Evolutionary conservation across 2,797 vertebrate species (phyloP), one percentile per base, ranked within the genome.

Genomic region (Onychomys arenicola): DNA sequence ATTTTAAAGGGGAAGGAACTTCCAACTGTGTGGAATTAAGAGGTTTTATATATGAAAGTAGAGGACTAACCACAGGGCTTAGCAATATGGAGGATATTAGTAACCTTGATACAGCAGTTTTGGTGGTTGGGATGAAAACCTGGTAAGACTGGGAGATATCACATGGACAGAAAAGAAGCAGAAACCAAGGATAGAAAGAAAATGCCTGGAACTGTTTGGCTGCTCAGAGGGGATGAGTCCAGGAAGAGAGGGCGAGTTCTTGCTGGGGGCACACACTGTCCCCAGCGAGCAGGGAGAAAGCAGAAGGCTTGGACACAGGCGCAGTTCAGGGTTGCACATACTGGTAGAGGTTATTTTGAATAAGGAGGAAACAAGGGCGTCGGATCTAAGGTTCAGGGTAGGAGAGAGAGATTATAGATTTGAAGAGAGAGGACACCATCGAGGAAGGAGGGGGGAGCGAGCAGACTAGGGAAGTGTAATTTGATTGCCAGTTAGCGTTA

Each of bases 401-500:
- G 6, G 49, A 82, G 32, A 84, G 71, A 67, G 91, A 73, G 32
- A 63, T 25, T 5, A 82, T 77, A 84, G 76, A 92, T 76, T 85
- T 43, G 19, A 67, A 46, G n/a, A 92, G 52, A 88, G 27, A 86
- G 83, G 52, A 57, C 34, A 29, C 89, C 32, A 0, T 59, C 29
- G 40, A 37, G n/a, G 75, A 92, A 83, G 17, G 49, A 2, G 19
- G 16, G 29, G 88, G 85, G 88, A n/a, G 40, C 37, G 71, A 91
- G 84, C 32, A 89, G 61, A 69, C 3, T 17, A 55, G 52, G 55
- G 83, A 93, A 92, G 92, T 91, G 9, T 61, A 80, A 91, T 81
- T 89, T 95, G 93, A 89, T 96, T 93, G 94, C 91, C 95, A 40
- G 93, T 93, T 96, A 90, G 55, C 85, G 82, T 96, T 81, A 95